These are phyloP conservation scores for Anomalospiza imberbis DNA, from an alignment of 2,797 vertebrate species.

Conservation along the genomic window DNA sequence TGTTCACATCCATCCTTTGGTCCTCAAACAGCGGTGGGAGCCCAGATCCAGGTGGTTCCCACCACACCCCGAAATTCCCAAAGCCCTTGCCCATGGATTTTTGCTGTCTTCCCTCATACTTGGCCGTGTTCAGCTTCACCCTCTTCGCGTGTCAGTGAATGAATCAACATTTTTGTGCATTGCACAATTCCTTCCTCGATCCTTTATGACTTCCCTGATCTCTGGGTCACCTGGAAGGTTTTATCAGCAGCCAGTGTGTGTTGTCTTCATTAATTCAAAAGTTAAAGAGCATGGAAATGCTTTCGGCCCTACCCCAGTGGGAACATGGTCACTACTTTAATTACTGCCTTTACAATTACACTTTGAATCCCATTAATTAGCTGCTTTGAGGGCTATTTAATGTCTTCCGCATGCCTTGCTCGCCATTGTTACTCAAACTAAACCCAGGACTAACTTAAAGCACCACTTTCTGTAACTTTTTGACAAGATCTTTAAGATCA, in stretches of 20 bases:
- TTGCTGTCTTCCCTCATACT: background rate
- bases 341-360: background rate
- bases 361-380: conserved; percentile 11
- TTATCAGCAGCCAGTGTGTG: background rate
- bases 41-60: background rate
- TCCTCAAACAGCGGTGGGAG: background rate
- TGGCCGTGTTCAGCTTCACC: background rate
- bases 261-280: conserved; percentile 1
- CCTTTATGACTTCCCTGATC: background rate
- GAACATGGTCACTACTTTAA: background rate
- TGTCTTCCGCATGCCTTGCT: rapidly evolving
- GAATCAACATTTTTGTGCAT: background rate
- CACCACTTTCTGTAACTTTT: background rate
- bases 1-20: background rate
- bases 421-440: background rate
- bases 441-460: background rate
- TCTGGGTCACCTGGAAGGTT: conserved; percentile 4
- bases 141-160: background rate
- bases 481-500: background rate
- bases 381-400: background rate
- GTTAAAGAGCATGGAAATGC: background rate
- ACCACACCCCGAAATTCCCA: background rate
- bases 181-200: background rate
- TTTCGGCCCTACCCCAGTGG: background rate
- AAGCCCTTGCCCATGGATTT: background rate